Evolutionary conservation across 2,888 invertebrate genomes (phyloP).

Genomic region (Pantelozetes paolii): DNA sequence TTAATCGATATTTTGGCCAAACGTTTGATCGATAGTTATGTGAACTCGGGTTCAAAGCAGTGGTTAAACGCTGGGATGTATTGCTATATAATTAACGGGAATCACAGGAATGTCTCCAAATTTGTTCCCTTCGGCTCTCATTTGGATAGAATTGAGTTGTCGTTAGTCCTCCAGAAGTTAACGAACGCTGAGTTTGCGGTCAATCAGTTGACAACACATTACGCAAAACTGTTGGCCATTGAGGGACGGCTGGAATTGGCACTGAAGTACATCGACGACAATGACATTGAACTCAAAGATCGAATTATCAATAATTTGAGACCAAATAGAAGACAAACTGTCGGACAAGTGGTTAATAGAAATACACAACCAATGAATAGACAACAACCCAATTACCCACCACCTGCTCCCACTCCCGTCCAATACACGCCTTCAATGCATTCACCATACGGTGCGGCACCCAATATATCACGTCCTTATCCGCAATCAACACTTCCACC

Average conservation of each 20-base stretch:
- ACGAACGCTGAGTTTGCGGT: neutral
- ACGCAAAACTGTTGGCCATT: slow-evolving; percentile 15
- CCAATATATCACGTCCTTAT: no score
- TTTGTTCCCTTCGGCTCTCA: slow-evolving; percentile 23
- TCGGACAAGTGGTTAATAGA: no score
- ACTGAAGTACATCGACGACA: slow-evolving; percentile 23
- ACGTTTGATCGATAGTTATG: slow-evolving; percentile 7
- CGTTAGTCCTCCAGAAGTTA: slow-evolving; percentile 25
- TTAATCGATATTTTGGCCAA: slow-evolving; percentile 23
- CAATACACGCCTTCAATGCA: no score
- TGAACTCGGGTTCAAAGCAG: neutral
- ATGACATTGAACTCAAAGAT: slow-evolving; percentile 20
- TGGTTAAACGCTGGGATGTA: slow-evolving; percentile 34
- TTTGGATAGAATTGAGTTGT: slow-evolving; percentile 32
- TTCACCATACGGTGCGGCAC: no score
- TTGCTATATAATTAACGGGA: slow-evolving; percentile 33
- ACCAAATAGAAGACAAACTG: neutral
- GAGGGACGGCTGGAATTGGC: slow-evolving; percentile 29
- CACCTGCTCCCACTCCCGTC: no score
- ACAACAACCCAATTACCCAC: no score
- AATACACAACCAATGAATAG: no score
- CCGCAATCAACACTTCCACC: no score
- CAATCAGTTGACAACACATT: slow-evolving; percentile 32
- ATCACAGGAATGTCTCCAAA: slow-evolving; percentile 14
- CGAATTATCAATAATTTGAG: slow-evolving; percentile 9